A percentile compares a stretch with the other conserved stretches of the same genome.
phyloP scores from a whole-genome alignment of 1,140 invertebrate species.

The Magallana gigas region DNA sequence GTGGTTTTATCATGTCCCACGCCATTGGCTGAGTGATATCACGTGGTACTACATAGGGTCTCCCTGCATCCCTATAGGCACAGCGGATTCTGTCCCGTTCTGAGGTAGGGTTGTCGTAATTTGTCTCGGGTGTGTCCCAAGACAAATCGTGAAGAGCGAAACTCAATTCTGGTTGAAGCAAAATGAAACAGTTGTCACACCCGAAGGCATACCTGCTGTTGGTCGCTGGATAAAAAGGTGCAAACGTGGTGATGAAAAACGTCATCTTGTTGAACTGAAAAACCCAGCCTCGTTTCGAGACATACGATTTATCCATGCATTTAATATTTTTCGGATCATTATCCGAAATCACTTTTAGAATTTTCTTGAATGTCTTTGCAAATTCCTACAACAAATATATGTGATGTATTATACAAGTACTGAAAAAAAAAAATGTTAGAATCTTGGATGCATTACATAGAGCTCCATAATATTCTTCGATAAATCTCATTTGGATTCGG shows the following conservation, averaged over 20 bases:
- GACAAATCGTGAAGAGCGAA: slow-evolving; percentile 76
- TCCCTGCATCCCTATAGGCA: slow-evolving; percentile 71
- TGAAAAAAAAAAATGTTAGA: background rate
- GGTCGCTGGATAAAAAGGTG: slow-evolving; percentile 72
- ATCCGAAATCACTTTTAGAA: slow-evolving; percentile 67
- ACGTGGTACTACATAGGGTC: slow-evolving; percentile 68
- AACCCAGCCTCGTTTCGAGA: slow-evolving; percentile 71
- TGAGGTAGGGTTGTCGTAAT: slow-evolving; percentile 71
- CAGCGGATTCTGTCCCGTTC: slow-evolving; percentile 73
- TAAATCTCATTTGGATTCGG: too few species aligned
- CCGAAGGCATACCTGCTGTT: slow-evolving; percentile 72
- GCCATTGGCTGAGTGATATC: slow-evolving; percentile 69
- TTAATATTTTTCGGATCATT: slow-evolving; percentile 63
- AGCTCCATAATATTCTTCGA: background rate
- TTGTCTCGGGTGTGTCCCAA: slow-evolving; percentile 70
- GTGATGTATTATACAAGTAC: background rate
- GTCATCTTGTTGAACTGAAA: slow-evolving; percentile 76
- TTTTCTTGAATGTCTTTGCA: slow-evolving; percentile 61
- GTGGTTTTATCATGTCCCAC: slow-evolving; percentile 73
- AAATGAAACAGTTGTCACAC: slow-evolving; percentile 67
- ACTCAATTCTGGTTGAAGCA: slow-evolving; percentile 77
- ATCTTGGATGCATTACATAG: background rate
- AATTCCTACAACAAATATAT: slow-evolving; percentile 65
- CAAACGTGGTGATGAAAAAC: slow-evolving; percentile 77
- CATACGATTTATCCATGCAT: slow-evolving; percentile 70